Evolutionary conservation across 2,888 invertebrate genomes (phyloP).

Genomic region (Brachylomia viminalis): DNA sequence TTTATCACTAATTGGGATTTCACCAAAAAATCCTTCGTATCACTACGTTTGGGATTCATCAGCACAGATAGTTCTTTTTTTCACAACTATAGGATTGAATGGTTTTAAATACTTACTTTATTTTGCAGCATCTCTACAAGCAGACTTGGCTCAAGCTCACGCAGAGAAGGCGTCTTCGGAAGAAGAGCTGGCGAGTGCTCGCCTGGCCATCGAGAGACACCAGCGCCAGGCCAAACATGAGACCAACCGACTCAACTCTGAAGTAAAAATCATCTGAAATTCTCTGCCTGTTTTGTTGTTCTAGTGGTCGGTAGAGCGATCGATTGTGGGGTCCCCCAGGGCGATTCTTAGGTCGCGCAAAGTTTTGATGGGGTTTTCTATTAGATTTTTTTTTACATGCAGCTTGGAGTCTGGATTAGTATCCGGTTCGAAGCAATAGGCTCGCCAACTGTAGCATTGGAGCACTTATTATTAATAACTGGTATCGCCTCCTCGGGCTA

Average conservation of each 20-base stretch:
- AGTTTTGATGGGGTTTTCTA: background rate
- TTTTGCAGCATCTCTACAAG: slow-evolving; percentile 92
- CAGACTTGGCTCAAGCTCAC: slow-evolving; percentile 93
- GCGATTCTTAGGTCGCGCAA: background rate
- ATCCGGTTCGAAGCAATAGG: no score
- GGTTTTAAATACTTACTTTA: background rate
- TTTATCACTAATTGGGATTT: no score
- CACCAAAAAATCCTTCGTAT: no score
- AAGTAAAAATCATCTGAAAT: slow-evolving; percentile 83
- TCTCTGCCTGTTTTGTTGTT: background rate
- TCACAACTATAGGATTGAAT: background rate
- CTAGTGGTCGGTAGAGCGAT: background rate
- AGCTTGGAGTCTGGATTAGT: background rate
- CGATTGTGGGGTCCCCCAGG: background rate
- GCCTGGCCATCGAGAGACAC: slow-evolving; percentile 92
- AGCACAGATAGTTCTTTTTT: no score
- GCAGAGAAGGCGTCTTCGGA: slow-evolving; percentile 95
- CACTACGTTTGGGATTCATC: no score
- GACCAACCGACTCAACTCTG: slow-evolving; percentile 93
- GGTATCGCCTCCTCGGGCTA: no score
- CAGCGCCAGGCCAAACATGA: slow-evolving; percentile 95
- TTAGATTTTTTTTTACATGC: background rate
- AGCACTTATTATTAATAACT: no score
- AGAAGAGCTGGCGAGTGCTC: slow-evolving; percentile 94
- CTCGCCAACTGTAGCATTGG: no score